Percentiles rank a stretch among this genome's conserved stretches.
Evolutionary conservation across 2,888 invertebrate genomes (phyloP).

Genomic region (Stramonita haemastoma): DNA sequence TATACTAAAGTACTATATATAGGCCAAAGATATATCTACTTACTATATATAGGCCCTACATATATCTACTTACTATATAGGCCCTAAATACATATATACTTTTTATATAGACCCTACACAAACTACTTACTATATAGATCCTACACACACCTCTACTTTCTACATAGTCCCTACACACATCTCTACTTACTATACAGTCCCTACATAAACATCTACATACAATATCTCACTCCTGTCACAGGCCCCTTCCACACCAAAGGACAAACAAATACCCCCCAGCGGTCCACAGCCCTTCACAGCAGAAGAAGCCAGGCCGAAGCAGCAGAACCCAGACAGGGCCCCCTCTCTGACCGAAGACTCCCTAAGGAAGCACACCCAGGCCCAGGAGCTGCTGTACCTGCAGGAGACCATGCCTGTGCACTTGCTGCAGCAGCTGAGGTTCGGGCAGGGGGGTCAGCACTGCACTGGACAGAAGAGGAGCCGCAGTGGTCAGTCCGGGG

Average conservation of each 20-base stretch:
- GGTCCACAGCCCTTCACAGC: slow-evolving; percentile 37
- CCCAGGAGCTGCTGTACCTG: slow-evolving; percentile 49
- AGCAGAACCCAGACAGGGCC: slow-evolving; percentile 43
- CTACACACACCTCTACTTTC: too few relatives aligned
- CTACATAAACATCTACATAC: too few relatives aligned
- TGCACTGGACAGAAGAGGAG: slow-evolving; percentile 11
- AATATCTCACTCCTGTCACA: not conserved
- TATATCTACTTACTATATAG: too few relatives aligned
- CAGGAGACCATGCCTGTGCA: slow-evolving; percentile 44
- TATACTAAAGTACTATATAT: too few relatives aligned
- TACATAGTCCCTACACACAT: too few relatives aligned
- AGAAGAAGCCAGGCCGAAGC: slow-evolving; percentile 38
- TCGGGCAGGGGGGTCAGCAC: not conserved
- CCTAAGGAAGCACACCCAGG: slow-evolving; percentile 49
- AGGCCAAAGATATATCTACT: too few relatives aligned
- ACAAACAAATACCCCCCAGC: slow-evolving; percentile 44
- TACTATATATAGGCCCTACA: too few relatives aligned
- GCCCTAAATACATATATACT: too few relatives aligned
- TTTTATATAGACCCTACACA: too few relatives aligned
- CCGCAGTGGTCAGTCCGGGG: slow-evolving; percentile 5
- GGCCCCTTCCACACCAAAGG: slow-evolving; percentile 50
- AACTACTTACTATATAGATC: too few relatives aligned
- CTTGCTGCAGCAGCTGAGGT: slow-evolving; percentile 42
- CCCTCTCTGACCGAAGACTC: slow-evolving; percentile 47
- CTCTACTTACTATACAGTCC: too few relatives aligned